Base-by-base conservation (phyloP, 2,797 vertebrate species). In the Fringilla coelebs region DNA sequence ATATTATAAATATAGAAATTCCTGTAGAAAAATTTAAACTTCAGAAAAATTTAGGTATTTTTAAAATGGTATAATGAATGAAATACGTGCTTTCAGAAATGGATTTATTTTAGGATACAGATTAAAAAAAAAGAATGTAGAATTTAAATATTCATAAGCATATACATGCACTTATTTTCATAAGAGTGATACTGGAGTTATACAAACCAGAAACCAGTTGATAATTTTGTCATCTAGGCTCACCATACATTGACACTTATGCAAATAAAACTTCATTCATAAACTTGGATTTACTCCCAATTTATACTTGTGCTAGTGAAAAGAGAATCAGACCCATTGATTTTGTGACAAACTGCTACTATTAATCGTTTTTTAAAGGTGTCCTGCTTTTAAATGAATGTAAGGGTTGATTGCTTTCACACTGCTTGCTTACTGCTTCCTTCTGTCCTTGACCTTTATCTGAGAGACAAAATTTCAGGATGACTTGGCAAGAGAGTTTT, bases 361-460 rank as follows among this genome's bases (percentile, higher is more conserved):
- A 21, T 31, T 92, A 89, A 87, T 46, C 41, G 3, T 65, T 82
- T 73, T 88, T 87, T 93, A 90, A 87, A 90, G 61, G 67, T 70
- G 25, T 86, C 32, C 13, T 91, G 34, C 46, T 90, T 94, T 92
- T 73, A 94, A 94, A 90, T 74, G 52, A 87, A 79, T 82, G 49
- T 65, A 67, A 79, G 21, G 38, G 61, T 87, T 96, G 89, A 92
- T 88, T 96, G 75, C 81, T 91, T 96, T 72, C 57, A 40, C 61
- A 49, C 16, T 55, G 52, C 45, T 61, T 67, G 46, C 34, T 83
- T 85, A 77, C 17, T 77, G 31, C 25, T 68, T 93, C 41, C 32
- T 80, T 91, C 46, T 77, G 65, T 85, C 85, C 82, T 95, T 93
- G 91, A 92, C 75, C 85, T 96, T 96, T 94, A 74, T 80, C 25